phyloP scores from a whole-genome alignment of 2,113 vertebrate species.

The Australoheros scitulus region DNA sequence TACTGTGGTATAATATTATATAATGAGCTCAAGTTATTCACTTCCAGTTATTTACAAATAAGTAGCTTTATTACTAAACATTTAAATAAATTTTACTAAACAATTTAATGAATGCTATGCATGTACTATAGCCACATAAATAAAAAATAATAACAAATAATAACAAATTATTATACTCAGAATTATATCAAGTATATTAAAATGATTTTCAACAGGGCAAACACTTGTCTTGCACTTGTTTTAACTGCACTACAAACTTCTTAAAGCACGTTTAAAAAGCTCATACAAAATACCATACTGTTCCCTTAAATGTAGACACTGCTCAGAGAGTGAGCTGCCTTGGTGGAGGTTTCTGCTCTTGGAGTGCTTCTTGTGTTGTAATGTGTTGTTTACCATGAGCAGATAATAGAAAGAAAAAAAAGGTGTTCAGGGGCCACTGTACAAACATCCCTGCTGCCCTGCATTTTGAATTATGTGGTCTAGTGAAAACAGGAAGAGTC shows the following conservation, averaged over 20 bases:
- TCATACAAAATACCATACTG: neutral
- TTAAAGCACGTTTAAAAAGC: neutral
- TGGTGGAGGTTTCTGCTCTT: too few relatives aligned
- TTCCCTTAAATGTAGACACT: too few relatives aligned
- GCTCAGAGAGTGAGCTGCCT: too few relatives aligned
- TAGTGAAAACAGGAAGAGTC: constrained; percentile 82
- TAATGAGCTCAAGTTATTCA: accelerated
- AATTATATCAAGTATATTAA: accelerated
- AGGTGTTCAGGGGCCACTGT: neutral
- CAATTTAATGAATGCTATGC: neutral
- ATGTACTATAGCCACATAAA: accelerated
- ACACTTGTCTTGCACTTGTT: neutral
- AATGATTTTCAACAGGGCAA: neutral
- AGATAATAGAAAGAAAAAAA: neutral
- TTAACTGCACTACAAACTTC: neutral
- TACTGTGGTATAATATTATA: neutral
- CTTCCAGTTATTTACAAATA: too few relatives aligned
- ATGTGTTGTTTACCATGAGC: neutral
- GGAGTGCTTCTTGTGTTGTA: too few relatives aligned
- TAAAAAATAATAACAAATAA: too few relatives aligned
- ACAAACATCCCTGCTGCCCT: neutral
- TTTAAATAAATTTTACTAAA: accelerated
- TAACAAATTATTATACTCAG: accelerated
- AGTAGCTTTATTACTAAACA: neutral
- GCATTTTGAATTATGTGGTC: constrained; percentile 44